Percentiles rank a stretch among this genome's conserved stretches.
Conservation (phyloP, 2,888 invertebrate genomes). For the Xylocampa areola region DNA sequence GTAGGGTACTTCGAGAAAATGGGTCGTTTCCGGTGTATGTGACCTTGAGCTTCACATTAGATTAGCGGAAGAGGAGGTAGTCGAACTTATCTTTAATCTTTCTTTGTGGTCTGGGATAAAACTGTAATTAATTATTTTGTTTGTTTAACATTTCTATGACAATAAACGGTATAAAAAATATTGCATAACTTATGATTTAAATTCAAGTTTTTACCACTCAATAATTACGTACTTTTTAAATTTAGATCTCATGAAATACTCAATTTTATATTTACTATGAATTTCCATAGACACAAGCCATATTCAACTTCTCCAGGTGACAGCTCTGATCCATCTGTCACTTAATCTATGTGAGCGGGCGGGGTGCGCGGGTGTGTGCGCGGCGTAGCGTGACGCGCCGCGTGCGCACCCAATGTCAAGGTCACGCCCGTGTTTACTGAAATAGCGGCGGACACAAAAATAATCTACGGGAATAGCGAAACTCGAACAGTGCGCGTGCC, state of each 20-base stretch:
- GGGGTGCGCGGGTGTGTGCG: constrained; percentile 52
- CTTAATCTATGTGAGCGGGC: constrained; percentile 29
- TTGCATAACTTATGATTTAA: too few relatives aligned
- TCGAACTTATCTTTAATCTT: constrained; percentile 20
- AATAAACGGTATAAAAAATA: too few relatives aligned
- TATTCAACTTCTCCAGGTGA: constrained; percentile 1
- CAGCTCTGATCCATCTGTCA: constrained; percentile 10
- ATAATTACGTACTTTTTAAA: too few relatives aligned
- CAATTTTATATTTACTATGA: too few relatives aligned
- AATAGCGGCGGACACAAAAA: constrained; percentile 55
- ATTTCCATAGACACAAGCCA: neutral
- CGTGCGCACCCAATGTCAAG: constrained; percentile 67
- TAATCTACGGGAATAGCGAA: constrained; percentile 42
- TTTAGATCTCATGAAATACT: too few relatives aligned
- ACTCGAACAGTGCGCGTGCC: constrained; percentile 15
- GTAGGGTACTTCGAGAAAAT: neutral
- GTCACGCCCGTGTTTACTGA: constrained; percentile 54
- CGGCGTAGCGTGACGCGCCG: constrained; percentile 51
- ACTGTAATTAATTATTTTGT: too few relatives aligned
- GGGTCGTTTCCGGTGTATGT: constrained; percentile 1
- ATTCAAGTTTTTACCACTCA: too few relatives aligned
- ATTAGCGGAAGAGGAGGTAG: neutral
- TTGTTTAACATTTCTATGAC: too few relatives aligned
- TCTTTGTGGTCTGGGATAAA: constrained; percentile 16
- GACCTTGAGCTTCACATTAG: constrained; percentile 13